Evolutionary conservation across 2,797 vertebrate genomes (phyloP).

Genomic region (Chromobotia macracanthus): DNA sequence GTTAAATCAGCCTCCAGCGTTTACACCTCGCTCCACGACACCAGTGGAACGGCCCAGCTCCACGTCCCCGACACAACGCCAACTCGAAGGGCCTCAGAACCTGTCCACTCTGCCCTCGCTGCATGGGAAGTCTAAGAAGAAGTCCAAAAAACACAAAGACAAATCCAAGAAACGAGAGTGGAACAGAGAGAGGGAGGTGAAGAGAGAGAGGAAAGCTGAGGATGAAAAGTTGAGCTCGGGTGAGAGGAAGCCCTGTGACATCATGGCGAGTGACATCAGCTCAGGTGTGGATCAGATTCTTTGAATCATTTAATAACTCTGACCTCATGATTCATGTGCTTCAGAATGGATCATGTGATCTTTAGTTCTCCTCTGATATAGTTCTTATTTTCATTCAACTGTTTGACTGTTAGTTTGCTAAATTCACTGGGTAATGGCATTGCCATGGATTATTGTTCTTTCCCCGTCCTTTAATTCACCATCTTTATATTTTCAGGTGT

Average conservation of each 20-base stretch:
- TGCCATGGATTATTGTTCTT: too few species aligned
- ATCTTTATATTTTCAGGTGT: constrained; percentile 79
- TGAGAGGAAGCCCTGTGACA: constrained; percentile 71
- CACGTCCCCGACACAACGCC: constrained; percentile 59
- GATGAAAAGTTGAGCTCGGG: constrained; percentile 66
- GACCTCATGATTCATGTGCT: neutral
- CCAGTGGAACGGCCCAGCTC: constrained; percentile 45
- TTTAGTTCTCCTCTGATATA: neutral
- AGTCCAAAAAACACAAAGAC: constrained; percentile 94
- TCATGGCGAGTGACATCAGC: constrained; percentile 74
- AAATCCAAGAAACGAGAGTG: constrained; percentile 80
- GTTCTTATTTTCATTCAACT: too few species aligned
- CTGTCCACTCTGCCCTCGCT: constrained; percentile 63
- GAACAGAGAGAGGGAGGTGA: constrained; percentile 54
- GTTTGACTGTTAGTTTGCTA: too few species aligned
- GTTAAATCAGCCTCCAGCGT: constrained; percentile 73
- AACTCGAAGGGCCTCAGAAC: constrained; percentile 54
- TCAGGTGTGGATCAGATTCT: constrained; percentile 76
- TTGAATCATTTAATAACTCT: constrained; percentile 16
- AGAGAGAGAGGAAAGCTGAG: constrained; percentile 71
- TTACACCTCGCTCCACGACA: constrained; percentile 45
- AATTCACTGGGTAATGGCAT: too few species aligned
- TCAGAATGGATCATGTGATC: too few species aligned
- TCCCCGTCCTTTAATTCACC: too few species aligned
- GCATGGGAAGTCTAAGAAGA: constrained; percentile 87